Evolutionary conservation across 2,888 invertebrate species (phyloP), one percentile per base, ranked within the genome.

Genomic region (Nemotelus pantherinus): DNA sequence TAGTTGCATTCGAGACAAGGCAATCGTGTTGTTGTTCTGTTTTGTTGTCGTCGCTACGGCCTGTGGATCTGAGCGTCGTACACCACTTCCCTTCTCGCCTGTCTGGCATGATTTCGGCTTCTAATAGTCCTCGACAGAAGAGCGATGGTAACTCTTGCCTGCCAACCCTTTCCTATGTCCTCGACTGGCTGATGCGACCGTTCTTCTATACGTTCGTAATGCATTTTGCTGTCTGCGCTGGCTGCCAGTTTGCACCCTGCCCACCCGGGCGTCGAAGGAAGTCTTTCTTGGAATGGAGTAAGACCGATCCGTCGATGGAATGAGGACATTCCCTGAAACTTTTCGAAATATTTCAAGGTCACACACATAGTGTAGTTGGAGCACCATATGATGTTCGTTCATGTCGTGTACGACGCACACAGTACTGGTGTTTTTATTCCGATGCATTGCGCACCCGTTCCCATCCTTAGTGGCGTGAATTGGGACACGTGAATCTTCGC

Each of bases 391-490:
- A 79, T 79, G 79, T 77, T 79, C 68, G 77, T 25, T 25, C 25
- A 25, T 77, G 83, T 83, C 83, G 83, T 85, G 84, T 85, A 85
- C 85, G 58, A 63, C 63, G 74, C 74, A 63, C 63, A 74, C 63
- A 39, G 48, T 50, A 43, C 63, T 47, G 53, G 41, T n/a, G 10
- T 70, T 43, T 60, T 25, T 10, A 25, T 25, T 43, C 63, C 7
- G 45, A 41, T 39, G n/a, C 53, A 55, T 70, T 70, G 70, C 70
- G 6, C 70, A 68, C 53, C 70, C 70, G n/a, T 43, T 60, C 25
- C 50, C 67, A 43, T 41, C 39, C 50, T 39, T 48, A 48, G 44
- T n/a, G 47, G 39, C 63, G 5, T 39, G 41, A 45, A 47, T 25
- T 65, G 68, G 48, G 41, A 41, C 41, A 50, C 68, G 25, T 25